Evolutionary conservation across 2,888 invertebrate species (phyloP).

Genomic region (Ectobius pallidus): DNA sequence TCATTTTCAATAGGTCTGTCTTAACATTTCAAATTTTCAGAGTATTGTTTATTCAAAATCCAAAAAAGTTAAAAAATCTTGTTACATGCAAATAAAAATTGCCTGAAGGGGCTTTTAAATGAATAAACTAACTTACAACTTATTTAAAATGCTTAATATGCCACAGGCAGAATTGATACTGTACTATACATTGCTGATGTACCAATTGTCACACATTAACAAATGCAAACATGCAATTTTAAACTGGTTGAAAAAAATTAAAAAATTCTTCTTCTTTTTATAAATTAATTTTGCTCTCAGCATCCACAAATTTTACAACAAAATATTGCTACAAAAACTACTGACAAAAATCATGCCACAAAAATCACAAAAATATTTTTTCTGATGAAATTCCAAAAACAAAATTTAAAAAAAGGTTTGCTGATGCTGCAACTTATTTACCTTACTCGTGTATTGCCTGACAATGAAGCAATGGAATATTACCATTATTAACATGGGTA

Average conservation of each 20-base stretch:
- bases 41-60: not conserved
- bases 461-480: constrained; percentile 33
- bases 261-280: constrained; percentile 12
- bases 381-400: constrained; percentile 25
- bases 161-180: constrained; percentile 36
- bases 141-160: constrained; percentile 23
- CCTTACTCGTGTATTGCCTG: constrained; percentile 12
- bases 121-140: constrained; percentile 17
- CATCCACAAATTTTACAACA: constrained; percentile 43
- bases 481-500: constrained; percentile 23
- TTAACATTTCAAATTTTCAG: not conserved
- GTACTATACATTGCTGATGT: constrained; percentile 39
- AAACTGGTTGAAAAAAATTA: constrained; percentile 32
- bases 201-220: constrained; percentile 43
- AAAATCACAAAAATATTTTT: constrained; percentile 41
- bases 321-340: constrained; percentile 44
- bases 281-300: constrained; percentile 35
- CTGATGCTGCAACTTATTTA: constrained; percentile 30
- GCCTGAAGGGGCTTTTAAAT: constrained; percentile 14
- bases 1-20: not conserved
- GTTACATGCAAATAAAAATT: constrained; percentile 43
- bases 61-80: constrained; percentile 37
- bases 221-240: constrained; percentile 45
- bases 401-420: constrained; percentile 36
- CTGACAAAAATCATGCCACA: constrained; percentile 44